Base-by-base conservation (phyloP, 2,888 invertebrate species). In the Sturmia bella region DNA sequence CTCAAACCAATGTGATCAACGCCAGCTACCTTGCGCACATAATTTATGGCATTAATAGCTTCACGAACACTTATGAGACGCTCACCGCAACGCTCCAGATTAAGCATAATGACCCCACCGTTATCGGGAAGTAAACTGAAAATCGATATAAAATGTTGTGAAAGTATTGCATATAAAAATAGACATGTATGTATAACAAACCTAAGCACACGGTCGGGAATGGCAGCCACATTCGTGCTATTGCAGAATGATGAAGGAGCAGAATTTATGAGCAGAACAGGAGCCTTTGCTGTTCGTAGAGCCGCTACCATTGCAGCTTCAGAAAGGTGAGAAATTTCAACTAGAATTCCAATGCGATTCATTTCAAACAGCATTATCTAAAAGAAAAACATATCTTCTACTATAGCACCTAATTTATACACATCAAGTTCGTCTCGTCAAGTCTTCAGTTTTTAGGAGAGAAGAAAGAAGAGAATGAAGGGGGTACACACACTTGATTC, bases 151-250 rank as follows among this genome's bases (percentile, higher is more conserved):
- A n/a, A n/a, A n/a, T n/a, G n/a, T n/a, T n/a, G n/a, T n/a, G n/a
- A n/a, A n/a, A n/a, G n/a, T n/a, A 17, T 27, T 2, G 24, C 50
- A 13, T 19, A 11, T 15, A 32, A 37, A 32, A 11, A n/a, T n/a
- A n/a, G n/a, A 45, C 1, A 37, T 5, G 19, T 19, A n/a, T 9
- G 13, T 13, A n/a, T 24, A 0, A 52, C 83, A 59, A 79, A 91
- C 91, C 91, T 89, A 84, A 96, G 92, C 78, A 96, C 93, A 88
- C 97, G 96, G 91, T 98, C 97, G 61, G 96, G 97, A 86, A 98
- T 97, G 12, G 90, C 87, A 19, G 91, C 90, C 90, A 97, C 97
- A 87, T 97, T 93, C 85, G 94, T 94, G 84, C 96, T 88, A 77
- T 94, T 93, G 87, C 94, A 94, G 27, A 94, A 88, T 0, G 93